Evolutionary conservation across 2,888 invertebrate species (phyloP), one percentile per base, ranked within the genome.

Genomic region (Drosophila mimica): DNA sequence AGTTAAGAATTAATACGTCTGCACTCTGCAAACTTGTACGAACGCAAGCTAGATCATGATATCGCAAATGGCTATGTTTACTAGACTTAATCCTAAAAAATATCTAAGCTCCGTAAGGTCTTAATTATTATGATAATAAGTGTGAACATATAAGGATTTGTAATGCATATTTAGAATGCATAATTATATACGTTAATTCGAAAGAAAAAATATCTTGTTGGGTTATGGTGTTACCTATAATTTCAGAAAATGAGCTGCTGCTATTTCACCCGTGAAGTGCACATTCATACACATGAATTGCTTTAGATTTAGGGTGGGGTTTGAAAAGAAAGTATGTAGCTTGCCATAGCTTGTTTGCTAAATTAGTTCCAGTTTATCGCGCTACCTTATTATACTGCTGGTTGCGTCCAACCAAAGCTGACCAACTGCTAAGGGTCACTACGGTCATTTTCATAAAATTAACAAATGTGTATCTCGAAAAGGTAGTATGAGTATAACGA

Each of bases 321-420:
- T 20, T 20, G 13, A 40, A 43, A 67, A 56, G 57, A 68, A 56
- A 43, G 56, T 40, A 20, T 46, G 49, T 36, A 52, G 33, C 38
- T 33, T 20, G 53, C 73, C 58, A 62, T 71, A 71, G 75, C 69
- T 69, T 80, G 79, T 73, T 82, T 77, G 74, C 76, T 70, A 84
- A 89, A 85, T 85, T 85, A 85, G 85, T 85, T 85, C 85, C 85
- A 80, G 76, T 76, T 89, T 85, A 89, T 89, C 89, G 89, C 89
- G 77, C 68, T 70, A 72, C 60, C 66, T 68, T 79, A 73, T 82
- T 79, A 75, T 61, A 59, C 68, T 61, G 46, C 60, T 64, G 69
- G 70, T 58, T 56, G 61, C 63, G 62, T 52, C 52, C 36, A 33
- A 65, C 64, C 51, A 65, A 60, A 63, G 70, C 64, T 36, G 54